A percentile compares a stretch with the other conserved stretches of the same genome.
These are phyloP conservation scores for Pinna nobilis DNA, from an alignment of 1,140 invertebrate genomes.

Conservation along the genomic window DNA sequence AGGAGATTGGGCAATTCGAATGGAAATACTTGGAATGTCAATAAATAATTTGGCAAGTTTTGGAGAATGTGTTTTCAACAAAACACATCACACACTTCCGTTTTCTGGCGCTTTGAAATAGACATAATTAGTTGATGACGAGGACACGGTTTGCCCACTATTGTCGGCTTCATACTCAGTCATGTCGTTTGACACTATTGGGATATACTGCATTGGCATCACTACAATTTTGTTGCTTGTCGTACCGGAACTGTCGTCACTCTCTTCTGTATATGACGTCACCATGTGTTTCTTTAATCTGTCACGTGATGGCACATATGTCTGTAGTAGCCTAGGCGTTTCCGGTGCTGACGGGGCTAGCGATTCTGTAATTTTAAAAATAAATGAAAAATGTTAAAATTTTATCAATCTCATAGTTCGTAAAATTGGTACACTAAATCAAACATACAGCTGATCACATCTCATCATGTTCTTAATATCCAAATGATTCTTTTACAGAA, in stretches of 20 bases:
- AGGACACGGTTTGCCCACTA: constrained; percentile 10
- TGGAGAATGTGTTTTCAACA: not conserved
- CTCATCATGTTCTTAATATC: too few species aligned
- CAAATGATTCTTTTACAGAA: too few species aligned
- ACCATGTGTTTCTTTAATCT: constrained; percentile 16
- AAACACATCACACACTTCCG: not conserved
- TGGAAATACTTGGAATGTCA: not conserved
- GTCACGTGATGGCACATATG: constrained; percentile 14
- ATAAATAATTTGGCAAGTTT: not conserved
- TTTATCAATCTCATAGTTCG: too few species aligned
- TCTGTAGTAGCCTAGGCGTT: not conserved
- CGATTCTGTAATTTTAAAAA: too few species aligned
- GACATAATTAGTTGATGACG: constrained; percentile 11
- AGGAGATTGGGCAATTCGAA: too few species aligned
- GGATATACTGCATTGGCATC: not conserved
- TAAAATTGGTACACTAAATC: too few species aligned
- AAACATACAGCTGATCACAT: too few species aligned
- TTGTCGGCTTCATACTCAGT: constrained; percentile 1
- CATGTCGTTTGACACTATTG: not conserved
- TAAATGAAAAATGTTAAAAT: too few species aligned
- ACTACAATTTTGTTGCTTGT: not conserved
- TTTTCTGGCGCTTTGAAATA: constrained; percentile 6
- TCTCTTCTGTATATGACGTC: constrained; percentile 12
- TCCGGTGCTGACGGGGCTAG: constrained; percentile 5
- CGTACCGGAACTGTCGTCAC: not conserved